A percentile compares a stretch with the other conserved stretches of the same genome.
These are phyloP conservation scores for Diorhabda carinulata DNA, from an alignment of 1,140 invertebrate genomes.

Conservation along the genomic window DNA sequence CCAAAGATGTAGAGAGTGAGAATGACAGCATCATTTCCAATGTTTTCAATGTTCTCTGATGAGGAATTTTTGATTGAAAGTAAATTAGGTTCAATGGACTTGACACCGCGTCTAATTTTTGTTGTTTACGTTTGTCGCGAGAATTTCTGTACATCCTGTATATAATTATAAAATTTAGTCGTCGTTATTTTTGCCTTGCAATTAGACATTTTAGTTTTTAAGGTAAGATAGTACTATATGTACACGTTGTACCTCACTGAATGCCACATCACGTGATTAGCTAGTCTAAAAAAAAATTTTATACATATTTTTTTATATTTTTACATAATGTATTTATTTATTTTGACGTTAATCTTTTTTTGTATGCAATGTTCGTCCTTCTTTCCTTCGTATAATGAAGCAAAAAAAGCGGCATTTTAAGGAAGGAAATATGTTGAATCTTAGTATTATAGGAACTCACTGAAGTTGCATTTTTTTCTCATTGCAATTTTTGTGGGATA, in stretches of 20 bases:
- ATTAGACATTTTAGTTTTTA: constrained; percentile 11
- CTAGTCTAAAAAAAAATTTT: constrained; percentile 19
- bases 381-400: constrained; percentile 12
- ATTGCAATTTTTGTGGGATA: constrained; percentile 8
- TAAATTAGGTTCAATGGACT: too few species aligned
- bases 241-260: constrained; percentile 21
- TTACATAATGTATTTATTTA: constrained; percentile 23
- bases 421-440: constrained; percentile 9
- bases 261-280: constrained; percentile 18
- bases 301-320: constrained; percentile 21
- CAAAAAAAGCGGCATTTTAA: constrained; percentile 18
- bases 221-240: constrained; percentile 11
- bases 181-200: constrained; percentile 4
- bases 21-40: too few species aligned
- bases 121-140: too few species aligned
- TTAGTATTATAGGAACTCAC: constrained; percentile 20
- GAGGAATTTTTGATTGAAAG: too few species aligned
- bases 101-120: too few species aligned
- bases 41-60: too few species aligned
- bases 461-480: constrained; percentile 7
- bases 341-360: constrained; percentile 10
- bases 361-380: constrained; percentile 14
- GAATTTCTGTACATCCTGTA: too few species aligned
- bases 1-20: too few species aligned
- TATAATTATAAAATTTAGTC: neutral